These are phyloP conservation scores for Campylomormyrus numenius DNA, from an alignment of 2,113 vertebrate species.

Conservation along the genomic window DNA sequence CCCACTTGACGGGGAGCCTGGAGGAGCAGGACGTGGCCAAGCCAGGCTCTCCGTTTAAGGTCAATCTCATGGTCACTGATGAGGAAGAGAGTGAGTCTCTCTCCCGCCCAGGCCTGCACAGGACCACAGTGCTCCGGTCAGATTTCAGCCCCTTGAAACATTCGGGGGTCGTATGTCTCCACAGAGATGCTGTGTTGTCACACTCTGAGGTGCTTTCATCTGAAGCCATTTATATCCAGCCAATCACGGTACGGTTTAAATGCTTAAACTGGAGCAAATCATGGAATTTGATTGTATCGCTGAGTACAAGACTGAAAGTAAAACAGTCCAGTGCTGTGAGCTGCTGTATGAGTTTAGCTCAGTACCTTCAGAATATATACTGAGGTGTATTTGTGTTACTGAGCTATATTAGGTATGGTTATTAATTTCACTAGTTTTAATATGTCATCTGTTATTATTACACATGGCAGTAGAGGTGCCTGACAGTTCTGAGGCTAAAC, in stretches of 20 bases:
- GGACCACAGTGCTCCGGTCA: neutral
- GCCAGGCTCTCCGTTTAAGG: constrained; percentile 57
- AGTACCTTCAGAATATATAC: neutral
- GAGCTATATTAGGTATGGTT: neutral
- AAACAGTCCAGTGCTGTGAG: neutral
- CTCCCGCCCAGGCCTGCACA: neutral
- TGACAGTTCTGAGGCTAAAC: neutral
- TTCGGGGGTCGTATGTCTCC: constrained; percentile 14
- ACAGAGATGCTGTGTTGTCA: constrained; percentile 26
- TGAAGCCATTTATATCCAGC: constrained; percentile 76
- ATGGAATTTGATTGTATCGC: neutral
- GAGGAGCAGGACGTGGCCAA: constrained; percentile 53
- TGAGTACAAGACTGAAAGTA: neutral
- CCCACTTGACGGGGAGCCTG: constrained; percentile 77
- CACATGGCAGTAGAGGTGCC: neutral
- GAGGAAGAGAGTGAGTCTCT: no score
- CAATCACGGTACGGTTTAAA: constrained; percentile 60
- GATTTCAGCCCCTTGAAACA: neutral
- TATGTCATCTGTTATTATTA: neutral
- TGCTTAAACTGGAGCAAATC: neutral
- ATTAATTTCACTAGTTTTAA: neutral
- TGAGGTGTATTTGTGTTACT: neutral
- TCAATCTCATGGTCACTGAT: neutral
- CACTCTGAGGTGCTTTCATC: constrained; percentile 57
- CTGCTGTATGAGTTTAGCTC: neutral